Evolutionary conservation across 2,113 vertebrate species (phyloP).

Genomic region (Chaetodon trifascialis): DNA sequence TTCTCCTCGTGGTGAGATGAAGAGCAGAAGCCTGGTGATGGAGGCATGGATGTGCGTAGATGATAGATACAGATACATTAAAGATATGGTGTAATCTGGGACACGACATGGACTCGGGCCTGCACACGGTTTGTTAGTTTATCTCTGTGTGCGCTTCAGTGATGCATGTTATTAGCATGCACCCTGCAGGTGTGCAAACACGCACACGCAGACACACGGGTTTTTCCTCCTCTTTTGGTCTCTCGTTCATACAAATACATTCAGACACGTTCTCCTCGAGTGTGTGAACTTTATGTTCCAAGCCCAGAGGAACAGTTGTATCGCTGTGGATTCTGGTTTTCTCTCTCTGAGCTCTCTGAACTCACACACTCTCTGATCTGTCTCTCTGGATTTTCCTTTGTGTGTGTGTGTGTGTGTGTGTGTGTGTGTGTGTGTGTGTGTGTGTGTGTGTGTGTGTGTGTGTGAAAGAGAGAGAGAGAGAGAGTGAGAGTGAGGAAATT

Average conservation of each 20-base stretch:
- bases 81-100: slow-evolving; percentile 49
- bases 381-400: slow-evolving; percentile 56
- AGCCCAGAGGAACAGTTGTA: slow-evolving; percentile 59
- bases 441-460: not conserved
- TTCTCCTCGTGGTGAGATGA: not conserved
- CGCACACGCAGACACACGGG: slow-evolving; percentile 7
- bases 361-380: slow-evolving; percentile 66
- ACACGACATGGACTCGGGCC: slow-evolving; percentile 60
- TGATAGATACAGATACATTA: not conserved
- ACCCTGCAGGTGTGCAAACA: slow-evolving; percentile 62
- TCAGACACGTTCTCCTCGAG: slow-evolving; percentile 55
- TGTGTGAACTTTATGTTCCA: slow-evolving; percentile 70
- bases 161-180: slow-evolving; percentile 70
- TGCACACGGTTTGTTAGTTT: slow-evolving; percentile 54
- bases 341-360: slow-evolving; percentile 63
- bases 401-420: not conserved
- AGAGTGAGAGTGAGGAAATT: slow-evolving; percentile 15
- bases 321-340: slow-evolving; percentile 61
- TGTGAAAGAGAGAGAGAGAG: not conserved
- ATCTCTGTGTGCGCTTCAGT: slow-evolving; percentile 58
- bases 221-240: slow-evolving; percentile 14
- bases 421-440: slow-evolving; percentile 4
- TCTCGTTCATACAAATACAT: slow-evolving; percentile 45
- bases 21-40: not conserved
- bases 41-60: not conserved